Base-by-base conservation (phyloP, 2,113 vertebrate genomes). In the Podarcis muralis region DNA sequence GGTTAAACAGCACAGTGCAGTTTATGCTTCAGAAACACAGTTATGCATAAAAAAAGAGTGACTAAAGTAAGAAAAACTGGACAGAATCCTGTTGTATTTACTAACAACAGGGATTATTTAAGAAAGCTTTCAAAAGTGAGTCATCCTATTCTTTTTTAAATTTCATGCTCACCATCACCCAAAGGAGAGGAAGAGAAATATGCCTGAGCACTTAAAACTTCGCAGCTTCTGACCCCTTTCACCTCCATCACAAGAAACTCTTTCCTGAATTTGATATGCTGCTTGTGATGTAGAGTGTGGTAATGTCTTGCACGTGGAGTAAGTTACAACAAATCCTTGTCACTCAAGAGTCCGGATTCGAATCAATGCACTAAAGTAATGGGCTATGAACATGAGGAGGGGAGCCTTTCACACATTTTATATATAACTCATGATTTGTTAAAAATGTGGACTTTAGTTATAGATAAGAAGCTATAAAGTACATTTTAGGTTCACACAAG, bases 31-130 rank as follows among this genome's bases (percentile, higher is more conserved):
- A 76, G 53, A 5, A 53, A 85, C 32, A n/a, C 2, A 30, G 11
- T 53, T 53, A 12, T 53, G 48, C 48, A 53, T 20, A 76, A 40
- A 1, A 2, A 40, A 8, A 92, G 1, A 20, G 43, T 85, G 84
- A 13, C 1, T 40, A 83, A 94, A 69, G 89, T 4, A 90, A 83
- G 89, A 2, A 90, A 83, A 83, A 30, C 22, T n/a, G 0, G 0
- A 1, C 25, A 57, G 15, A 8, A 22, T 90, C 76, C 37, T 76
- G 15, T 22, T 25, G 5, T 81, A 9, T 85, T 23, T 68, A 93
- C 85, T 72, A 53, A 6, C n/a, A 53, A 6, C n/a, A 84, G n/a
- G 75, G 37, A 88, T 37, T 37, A 59, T 57, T 85, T 18, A 59
- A 40, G 1, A 2, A 86, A 3, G 62, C 25, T 40, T 65, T 62